Conservation (phyloP, 2,113 vertebrate species). For the Echinops telfairi region DNA sequence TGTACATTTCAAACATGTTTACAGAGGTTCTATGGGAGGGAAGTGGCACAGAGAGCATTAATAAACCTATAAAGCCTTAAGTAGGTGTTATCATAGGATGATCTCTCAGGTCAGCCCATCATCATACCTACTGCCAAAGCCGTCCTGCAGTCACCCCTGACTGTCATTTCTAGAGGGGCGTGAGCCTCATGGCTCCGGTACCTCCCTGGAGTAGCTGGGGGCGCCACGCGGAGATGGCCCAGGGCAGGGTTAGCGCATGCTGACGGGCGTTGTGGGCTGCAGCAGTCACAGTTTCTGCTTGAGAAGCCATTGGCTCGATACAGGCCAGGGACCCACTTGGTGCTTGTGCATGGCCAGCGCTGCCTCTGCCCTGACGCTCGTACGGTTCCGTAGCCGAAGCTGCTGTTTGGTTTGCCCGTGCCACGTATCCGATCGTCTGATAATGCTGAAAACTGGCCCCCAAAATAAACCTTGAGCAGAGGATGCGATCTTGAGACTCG, state of each 20-base stretch:
- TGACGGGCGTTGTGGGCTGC: not conserved
- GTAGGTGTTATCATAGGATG: not conserved
- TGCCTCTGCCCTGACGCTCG: not conserved
- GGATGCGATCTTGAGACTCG: slow-evolving; percentile 12
- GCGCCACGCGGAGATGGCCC: not conserved
- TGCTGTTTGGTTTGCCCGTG: slow-evolving; percentile 9
- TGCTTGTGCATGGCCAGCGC: not conserved
- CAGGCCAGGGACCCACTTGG: not conserved
- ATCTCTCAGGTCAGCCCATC: not conserved
- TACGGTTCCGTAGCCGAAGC: not conserved
- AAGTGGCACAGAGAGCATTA: not conserved
- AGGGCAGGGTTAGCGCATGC: not conserved
- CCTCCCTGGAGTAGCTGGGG: too few species aligned
- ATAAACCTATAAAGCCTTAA: not conserved
- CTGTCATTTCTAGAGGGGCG: not conserved
- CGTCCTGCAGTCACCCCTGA: not conserved
- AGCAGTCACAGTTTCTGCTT: not conserved
- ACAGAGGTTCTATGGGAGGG: not conserved
- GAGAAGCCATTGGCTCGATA: slow-evolving; percentile 10
- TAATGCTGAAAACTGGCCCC: slow-evolving; percentile 53
- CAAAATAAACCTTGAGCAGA: slow-evolving; percentile 30
- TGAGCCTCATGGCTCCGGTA: too few species aligned
- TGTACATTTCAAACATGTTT: not conserved
- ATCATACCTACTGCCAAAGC: not conserved
- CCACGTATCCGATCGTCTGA: slow-evolving; percentile 5